A percentile compares a stretch with the other conserved stretches of the same genome.
Conservation (phyloP, 2,888 invertebrate species). For the Camptogramma bilineatum region DNA sequence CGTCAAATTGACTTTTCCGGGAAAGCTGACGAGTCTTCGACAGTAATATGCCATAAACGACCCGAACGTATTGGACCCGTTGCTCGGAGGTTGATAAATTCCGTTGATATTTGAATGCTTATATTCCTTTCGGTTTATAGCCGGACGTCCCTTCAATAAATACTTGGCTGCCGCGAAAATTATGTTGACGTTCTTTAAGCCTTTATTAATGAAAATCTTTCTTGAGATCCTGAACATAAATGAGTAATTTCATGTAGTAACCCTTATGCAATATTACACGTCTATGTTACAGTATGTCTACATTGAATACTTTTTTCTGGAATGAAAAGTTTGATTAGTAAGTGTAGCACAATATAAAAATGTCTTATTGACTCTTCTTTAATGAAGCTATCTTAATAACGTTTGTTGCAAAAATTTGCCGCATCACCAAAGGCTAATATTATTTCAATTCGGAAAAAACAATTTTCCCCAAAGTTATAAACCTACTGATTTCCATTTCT, state of each 20-base stretch:
- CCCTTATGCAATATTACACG: constrained; percentile 47
- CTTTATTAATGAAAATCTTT: constrained; percentile 67
- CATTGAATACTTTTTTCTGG: too few relatives aligned
- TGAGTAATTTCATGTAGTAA: constrained; percentile 49
- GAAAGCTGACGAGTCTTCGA: constrained; percentile 78
- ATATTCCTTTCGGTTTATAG: constrained; percentile 73
- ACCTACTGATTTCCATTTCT: constrained; percentile 81
- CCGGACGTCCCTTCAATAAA: constrained; percentile 66
- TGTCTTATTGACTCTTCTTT: neutral
- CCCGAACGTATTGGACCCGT: constrained; percentile 79
- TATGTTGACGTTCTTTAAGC: constrained; percentile 65
- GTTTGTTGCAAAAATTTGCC: constrained; percentile 65
- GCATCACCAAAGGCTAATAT: constrained; percentile 72
- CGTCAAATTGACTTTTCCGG: constrained; percentile 82
- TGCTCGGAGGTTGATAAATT: constrained; percentile 79
- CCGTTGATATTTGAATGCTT: constrained; percentile 82
- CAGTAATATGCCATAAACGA: constrained; percentile 82
- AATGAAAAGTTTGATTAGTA: too few relatives aligned
- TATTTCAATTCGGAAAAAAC: constrained; percentile 75
- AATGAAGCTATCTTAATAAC: constrained; percentile 49
- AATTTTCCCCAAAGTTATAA: constrained; percentile 79
- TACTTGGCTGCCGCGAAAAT: constrained; percentile 62
- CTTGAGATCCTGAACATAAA: constrained; percentile 50
- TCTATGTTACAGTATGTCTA: too few relatives aligned
- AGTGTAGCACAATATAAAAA: neutral